These are phyloP conservation scores for Taeniopygia guttata DNA, from an alignment of 2,797 vertebrate genomes.

Conservation along the genomic window DNA sequence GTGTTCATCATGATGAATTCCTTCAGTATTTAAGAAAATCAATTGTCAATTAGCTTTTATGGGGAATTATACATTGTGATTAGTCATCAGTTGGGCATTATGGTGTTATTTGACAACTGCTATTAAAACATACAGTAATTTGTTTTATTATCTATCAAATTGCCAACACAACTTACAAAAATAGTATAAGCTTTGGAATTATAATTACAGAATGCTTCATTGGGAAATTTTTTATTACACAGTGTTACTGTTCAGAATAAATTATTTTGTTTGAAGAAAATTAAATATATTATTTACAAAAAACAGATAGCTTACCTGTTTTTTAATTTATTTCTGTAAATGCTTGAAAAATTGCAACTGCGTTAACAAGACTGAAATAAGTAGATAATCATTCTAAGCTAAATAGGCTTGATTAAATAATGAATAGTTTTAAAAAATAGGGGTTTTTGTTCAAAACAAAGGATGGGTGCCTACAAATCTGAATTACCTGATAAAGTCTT, in stretches of 20 bases:
- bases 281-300: constrained; percentile 50
- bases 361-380: constrained; percentile 54
- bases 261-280: constrained; percentile 63
- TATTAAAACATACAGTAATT: constrained; percentile 70
- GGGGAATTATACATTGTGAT: constrained; percentile 47
- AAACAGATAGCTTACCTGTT: constrained; percentile 23
- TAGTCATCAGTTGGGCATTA: constrained; percentile 53
- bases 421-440: not conserved
- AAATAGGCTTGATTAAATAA: constrained; percentile 26
- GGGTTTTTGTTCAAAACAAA: not conserved
- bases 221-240: constrained; percentile 29
- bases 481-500: not conserved
- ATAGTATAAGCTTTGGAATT: constrained; percentile 61
- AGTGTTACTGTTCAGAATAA: constrained; percentile 30
- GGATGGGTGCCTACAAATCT: not conserved
- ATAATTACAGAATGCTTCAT: constrained; percentile 55
- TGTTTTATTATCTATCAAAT: constrained; percentile 70
- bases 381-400: not conserved
- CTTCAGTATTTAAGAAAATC: constrained; percentile 68
- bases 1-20: constrained; percentile 68
- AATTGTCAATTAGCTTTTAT: constrained; percentile 73
- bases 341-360: constrained; percentile 30
- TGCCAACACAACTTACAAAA: constrained; percentile 60
- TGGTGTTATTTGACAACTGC: constrained; percentile 58
- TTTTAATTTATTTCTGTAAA: constrained; percentile 31